A percentile compares a stretch with the other conserved stretches of the same genome.
Conservation (phyloP, 2,113 vertebrate species). For the Rallus limicola region DNA sequence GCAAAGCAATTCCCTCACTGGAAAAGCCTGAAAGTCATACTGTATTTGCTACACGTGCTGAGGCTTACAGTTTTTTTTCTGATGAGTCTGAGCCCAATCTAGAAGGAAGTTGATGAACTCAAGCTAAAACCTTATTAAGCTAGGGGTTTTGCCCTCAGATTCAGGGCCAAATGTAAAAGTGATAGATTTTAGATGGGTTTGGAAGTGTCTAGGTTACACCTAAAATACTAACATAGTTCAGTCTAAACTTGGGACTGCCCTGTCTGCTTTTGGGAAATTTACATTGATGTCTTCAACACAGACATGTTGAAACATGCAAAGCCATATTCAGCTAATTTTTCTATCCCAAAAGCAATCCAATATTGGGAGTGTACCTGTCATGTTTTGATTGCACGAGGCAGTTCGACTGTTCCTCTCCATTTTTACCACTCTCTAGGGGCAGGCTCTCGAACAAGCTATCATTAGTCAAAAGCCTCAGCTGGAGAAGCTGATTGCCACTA, state of each 20-base stretch:
- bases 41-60: not conserved
- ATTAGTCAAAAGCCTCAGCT: slow-evolving; percentile 96
- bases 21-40: not conserved
- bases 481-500: slow-evolving; percentile 94
- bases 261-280: not conserved
- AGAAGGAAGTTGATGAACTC: not conserved
- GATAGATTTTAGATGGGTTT: not conserved
- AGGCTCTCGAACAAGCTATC: slow-evolving; percentile 93
- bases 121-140: not conserved
- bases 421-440: slow-evolving; percentile 75
- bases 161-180: not conserved
- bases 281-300: not conserved
- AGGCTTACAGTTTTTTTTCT: not conserved
- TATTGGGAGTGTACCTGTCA: not conserved
- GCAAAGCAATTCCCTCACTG: not conserved
- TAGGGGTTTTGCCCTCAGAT: not conserved
- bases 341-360: not conserved
- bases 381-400: not conserved
- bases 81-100: not conserved
- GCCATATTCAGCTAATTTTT: not conserved
- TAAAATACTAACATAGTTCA: not conserved
- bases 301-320: not conserved
- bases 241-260: not conserved
- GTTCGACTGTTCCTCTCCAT: not conserved
- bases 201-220: not conserved